Percentiles rank a stretch among this genome's conserved stretches.
Conservation (phyloP, 1,140 invertebrate species). For the Mizuhopecten yessoensis region DNA sequence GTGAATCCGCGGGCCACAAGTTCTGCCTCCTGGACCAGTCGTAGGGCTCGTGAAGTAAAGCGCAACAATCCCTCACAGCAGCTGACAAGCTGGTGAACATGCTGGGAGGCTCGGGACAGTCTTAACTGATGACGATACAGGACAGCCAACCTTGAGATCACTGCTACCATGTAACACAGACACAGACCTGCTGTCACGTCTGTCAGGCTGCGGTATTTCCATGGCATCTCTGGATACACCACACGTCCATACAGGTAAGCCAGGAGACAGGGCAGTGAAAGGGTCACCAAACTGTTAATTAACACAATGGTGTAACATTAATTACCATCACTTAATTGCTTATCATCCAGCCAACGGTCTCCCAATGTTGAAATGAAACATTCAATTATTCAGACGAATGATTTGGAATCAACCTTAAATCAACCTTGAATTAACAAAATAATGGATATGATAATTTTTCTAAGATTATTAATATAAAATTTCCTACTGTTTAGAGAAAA, state of each 20-base stretch:
- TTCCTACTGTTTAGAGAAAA: too few species aligned
- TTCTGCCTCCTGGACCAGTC: conserved; percentile 66
- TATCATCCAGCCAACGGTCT: too few species aligned
- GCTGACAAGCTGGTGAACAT: conserved; percentile 26
- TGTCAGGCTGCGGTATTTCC: conserved; percentile 49
- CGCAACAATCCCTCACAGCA: conserved; percentile 48
- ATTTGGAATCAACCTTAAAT: too few species aligned
- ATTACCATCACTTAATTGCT: too few species aligned
- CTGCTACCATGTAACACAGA: conserved; percentile 44
- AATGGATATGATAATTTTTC: too few species aligned
- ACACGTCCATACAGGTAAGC: conserved; percentile 52
- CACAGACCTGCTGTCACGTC: conserved; percentile 46
- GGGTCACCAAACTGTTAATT: conserved; percentile 45
- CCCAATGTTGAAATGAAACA: too few species aligned
- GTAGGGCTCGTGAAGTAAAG: conserved; percentile 50
- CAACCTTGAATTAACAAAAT: too few species aligned
- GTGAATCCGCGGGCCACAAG: conserved; percentile 66
- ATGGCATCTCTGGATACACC: conserved; percentile 42
- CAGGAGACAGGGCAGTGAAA: conserved; percentile 48
- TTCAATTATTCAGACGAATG: too few species aligned
- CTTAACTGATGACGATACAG: background rate
- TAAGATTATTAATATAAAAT: too few species aligned
- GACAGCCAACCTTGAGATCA: background rate
- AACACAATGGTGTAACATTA: background rate
- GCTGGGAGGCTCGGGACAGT: background rate